Conservation (phyloP, 2,888 invertebrate genomes). For the Crioceris asparagi region DNA sequence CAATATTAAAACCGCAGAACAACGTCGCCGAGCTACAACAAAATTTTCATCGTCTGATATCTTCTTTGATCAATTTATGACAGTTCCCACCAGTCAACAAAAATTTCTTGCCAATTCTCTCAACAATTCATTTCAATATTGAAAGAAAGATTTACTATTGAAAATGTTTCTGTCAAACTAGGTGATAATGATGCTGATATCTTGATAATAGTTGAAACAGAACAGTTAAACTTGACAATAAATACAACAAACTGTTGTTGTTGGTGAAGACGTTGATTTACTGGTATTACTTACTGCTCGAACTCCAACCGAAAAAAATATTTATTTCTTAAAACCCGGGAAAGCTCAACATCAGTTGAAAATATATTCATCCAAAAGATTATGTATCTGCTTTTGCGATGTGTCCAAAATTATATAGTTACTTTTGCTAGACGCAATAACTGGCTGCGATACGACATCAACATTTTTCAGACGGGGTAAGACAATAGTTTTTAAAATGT, state of each 20-base stretch:
- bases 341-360: conserved; percentile 3
- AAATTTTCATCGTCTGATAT: conserved; percentile 2
- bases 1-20: too few relatives aligned
- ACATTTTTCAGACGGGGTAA: conserved; percentile 7
- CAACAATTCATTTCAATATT: conserved; percentile 1
- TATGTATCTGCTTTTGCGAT: conserved; percentile 6
- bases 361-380: conserved; percentile 7
- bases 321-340: conserved; percentile 8
- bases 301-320: conserved; percentile 6
- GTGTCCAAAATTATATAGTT: conserved; percentile 3
- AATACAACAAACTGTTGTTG: conserved; percentile 5
- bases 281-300: conserved; percentile 7
- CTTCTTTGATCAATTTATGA: conserved; percentile 11
- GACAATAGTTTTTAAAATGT: conserved; percentile 6
- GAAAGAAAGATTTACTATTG: conserved; percentile 9
- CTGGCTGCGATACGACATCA: conserved; percentile 8
- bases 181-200: conserved; percentile 22
- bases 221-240: conserved; percentile 1
- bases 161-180: conserved; percentile 18
- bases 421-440: conserved; percentile 8
- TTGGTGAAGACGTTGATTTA: conserved; percentile 6
- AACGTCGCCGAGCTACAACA: too few relatives aligned
- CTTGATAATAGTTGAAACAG: conserved; percentile 8
- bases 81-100: conserved; percentile 15
- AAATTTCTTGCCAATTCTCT: conserved; percentile 7